Evolutionary conservation across 2,888 invertebrate species (phyloP).

Genomic region (Cheilosia pagana): DNA sequence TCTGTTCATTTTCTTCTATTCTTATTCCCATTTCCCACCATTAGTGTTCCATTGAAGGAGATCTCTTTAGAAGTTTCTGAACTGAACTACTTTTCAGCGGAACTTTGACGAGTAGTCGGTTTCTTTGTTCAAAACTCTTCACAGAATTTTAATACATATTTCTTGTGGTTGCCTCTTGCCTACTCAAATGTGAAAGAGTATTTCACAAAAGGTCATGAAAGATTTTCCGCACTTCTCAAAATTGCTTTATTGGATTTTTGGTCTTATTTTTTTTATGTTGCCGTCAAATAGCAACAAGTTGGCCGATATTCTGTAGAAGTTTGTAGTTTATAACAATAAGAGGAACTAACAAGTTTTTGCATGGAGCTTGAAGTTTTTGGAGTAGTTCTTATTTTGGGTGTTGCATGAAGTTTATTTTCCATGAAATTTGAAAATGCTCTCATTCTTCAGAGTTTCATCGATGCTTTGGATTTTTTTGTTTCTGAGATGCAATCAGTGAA

Average conservation of each 20-base stretch:
- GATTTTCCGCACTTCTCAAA: conserved; percentile 1
- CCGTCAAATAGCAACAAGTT: no score
- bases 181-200: not conserved
- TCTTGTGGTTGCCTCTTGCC: conserved; percentile 25
- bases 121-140: conserved; percentile 33
- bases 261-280: not conserved
- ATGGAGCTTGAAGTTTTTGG: no score
- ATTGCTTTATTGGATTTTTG: not conserved
- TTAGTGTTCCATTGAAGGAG: conserved; percentile 7
- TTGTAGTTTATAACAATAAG: no score
- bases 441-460: no score
- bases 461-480: no score
- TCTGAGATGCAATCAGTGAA: no score
- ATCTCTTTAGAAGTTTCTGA: conserved; percentile 9
- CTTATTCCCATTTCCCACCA: not conserved
- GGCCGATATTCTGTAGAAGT: no score
- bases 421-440: no score
- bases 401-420: no score
- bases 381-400: no score
- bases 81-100: conserved; percentile 8
- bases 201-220: not conserved
- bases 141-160: conserved; percentile 30
- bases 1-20: not conserved
- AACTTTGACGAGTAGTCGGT: conserved; percentile 14
- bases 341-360: no score